A percentile compares a stretch with the other conserved stretches of the same genome.
Evolutionary conservation across 2,797 vertebrate genomes (phyloP).

Genomic region (Fundulus diaphanus): DNA sequence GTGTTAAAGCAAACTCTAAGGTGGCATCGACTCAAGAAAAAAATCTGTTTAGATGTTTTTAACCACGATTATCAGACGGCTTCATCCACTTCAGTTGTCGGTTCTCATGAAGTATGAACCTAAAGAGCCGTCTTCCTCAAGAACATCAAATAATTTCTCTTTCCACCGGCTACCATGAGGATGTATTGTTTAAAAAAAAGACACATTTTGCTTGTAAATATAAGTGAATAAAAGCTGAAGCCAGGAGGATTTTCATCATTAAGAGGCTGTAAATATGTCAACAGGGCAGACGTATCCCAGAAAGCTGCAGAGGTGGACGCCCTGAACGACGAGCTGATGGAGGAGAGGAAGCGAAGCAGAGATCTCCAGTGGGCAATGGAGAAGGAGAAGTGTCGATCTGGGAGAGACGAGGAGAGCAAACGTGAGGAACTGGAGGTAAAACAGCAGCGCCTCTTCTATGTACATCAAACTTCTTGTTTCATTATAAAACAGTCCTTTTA

Average conservation of each 20-base stretch:
- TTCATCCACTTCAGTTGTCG: not conserved
- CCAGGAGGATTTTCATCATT: not conserved
- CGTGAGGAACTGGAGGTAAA: slow-evolving; percentile 92
- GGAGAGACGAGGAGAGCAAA: slow-evolving; percentile 82
- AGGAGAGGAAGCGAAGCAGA: slow-evolving; percentile 87
- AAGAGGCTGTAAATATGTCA: slow-evolving; percentile 18
- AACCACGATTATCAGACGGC: not conserved
- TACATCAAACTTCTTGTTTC: not conserved
- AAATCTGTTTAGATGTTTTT: not conserved
- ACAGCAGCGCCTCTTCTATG: not conserved
- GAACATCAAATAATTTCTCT: no score
- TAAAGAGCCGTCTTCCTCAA: not conserved
- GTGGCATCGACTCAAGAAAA: not conserved
- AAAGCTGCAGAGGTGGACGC: slow-evolving; percentile 86
- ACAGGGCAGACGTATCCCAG: slow-evolving; percentile 88
- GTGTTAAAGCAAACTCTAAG: no score
- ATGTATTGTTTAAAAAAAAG: no score
- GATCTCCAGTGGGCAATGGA: slow-evolving; percentile 92
- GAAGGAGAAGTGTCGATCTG: slow-evolving; percentile 86
- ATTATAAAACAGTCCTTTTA: not conserved
- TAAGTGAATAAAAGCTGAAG: not conserved
- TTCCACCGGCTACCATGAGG: no score
- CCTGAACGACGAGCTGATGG: slow-evolving; percentile 86
- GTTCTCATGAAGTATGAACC: not conserved
- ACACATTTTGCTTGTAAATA: not conserved